Percentiles rank a stretch among this genome's conserved stretches.
These are phyloP conservation scores for Synanthedon tipuliformis DNA, from an alignment of 2,888 invertebrate genomes.

Conservation along the genomic window DNA sequence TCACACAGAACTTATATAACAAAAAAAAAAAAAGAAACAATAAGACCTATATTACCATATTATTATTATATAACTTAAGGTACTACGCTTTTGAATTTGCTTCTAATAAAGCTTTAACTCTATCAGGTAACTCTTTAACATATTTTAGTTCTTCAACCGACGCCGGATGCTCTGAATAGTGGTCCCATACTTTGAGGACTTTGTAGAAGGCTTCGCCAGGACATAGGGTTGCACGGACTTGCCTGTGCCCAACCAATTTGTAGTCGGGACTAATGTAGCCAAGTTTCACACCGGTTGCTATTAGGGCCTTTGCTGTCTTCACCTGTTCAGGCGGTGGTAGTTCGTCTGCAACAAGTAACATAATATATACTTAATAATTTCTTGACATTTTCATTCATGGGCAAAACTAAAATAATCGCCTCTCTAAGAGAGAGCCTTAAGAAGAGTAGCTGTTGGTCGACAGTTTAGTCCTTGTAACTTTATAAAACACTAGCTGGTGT, in stretches of 20 bases:
- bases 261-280: slow-evolving; percentile 71
- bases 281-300: slow-evolving; percentile 70
- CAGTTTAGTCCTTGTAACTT: too few relatives aligned
- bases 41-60: too few relatives aligned
- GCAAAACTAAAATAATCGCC: too few relatives aligned
- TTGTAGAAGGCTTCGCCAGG: slow-evolving; percentile 73
- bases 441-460: too few relatives aligned
- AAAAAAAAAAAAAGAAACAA: too few relatives aligned
- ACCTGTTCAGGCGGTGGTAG: slow-evolving; percentile 72
- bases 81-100: neutral
- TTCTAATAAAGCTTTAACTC: slow-evolving; percentile 11
- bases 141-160: slow-evolving; percentile 21
- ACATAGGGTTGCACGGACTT: slow-evolving; percentile 68
- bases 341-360: slow-evolving; percentile 40
- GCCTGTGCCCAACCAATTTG: slow-evolving; percentile 70
- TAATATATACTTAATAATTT: neutral
- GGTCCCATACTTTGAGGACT: slow-evolving; percentile 72
- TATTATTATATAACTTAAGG: neutral
- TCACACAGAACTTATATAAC: too few relatives aligned
- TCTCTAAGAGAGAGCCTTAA: too few relatives aligned
- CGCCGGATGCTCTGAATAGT: slow-evolving; percentile 44
- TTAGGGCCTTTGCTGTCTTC: slow-evolving; percentile 68
- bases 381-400: neutral
- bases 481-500: too few relatives aligned
- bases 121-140: slow-evolving; percentile 21